Conservation (phyloP, 2,113 vertebrate species). For the Pimephales promelas region DNA sequence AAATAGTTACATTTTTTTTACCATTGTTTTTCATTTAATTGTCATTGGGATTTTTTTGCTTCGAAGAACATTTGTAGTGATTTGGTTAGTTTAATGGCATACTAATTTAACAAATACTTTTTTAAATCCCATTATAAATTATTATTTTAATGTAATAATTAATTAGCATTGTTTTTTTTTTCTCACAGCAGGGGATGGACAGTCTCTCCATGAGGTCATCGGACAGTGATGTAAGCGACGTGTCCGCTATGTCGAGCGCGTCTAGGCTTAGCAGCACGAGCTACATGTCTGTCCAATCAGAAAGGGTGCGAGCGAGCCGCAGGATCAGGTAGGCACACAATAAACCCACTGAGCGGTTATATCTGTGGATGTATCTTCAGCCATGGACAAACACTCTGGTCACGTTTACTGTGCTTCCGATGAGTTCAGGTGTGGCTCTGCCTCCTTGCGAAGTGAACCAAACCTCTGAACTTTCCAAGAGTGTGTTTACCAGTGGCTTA, state of each 20-base stretch:
- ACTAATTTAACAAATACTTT: too few relatives aligned
- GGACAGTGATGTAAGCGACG: conserved; percentile 91
- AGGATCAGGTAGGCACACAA: conserved; percentile 82
- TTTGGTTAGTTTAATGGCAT: too few relatives aligned
- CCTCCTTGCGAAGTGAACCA: conserved; percentile 12
- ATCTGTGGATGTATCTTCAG: background rate
- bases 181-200: conserved; percentile 79
- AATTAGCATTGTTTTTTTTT: background rate
- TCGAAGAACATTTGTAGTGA: background rate
- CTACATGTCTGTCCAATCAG: conserved; percentile 89
- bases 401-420: background rate
- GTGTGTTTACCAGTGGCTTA: conserved; percentile 34
- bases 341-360: background rate
- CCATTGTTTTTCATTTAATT: too few relatives aligned
- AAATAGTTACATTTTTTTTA: too few relatives aligned
- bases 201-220: conserved; percentile 89
- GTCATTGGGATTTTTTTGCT: background rate
- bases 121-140: too few relatives aligned
- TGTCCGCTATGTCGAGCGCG: conserved; percentile 85
- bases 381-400: background rate
- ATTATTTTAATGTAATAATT: background rate
- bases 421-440: conserved; percentile 53
- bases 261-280: conserved; percentile 89
- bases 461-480: conserved; percentile 20
- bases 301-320: conserved; percentile 78